These are phyloP conservation scores for Daboia siamensis DNA, from an alignment of 2,113 vertebrate species.

Conservation along the genomic window DNA sequence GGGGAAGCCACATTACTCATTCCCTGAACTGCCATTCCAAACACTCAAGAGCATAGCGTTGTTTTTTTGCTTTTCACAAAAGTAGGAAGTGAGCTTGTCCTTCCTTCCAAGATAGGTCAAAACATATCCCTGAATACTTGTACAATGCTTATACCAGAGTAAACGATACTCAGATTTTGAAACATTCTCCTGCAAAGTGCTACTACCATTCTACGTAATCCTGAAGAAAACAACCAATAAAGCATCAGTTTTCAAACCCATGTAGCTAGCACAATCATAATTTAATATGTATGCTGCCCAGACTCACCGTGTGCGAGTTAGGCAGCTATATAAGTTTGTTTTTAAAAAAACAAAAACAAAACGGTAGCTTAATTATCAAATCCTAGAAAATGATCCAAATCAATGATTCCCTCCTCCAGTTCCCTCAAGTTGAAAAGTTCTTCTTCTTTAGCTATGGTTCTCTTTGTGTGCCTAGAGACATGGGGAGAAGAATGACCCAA, in stretches of 20 bases:
- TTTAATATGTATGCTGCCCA: not conserved
- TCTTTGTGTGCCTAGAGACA: not conserved
- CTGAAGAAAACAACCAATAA: fast-evolving
- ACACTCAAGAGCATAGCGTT: not conserved
- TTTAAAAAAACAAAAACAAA: not conserved
- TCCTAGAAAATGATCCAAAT: not conserved
- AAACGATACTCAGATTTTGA: not conserved
- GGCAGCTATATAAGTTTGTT: not conserved
- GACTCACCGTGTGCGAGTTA: not conserved
- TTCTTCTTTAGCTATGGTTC: not conserved
- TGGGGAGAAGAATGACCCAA: not conserved
- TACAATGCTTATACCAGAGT: not conserved
- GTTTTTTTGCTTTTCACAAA: not conserved
- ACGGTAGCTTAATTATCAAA: not conserved
- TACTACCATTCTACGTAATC: fast-evolving
- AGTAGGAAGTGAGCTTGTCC: fast-evolving
- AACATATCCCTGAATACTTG: fast-evolving
- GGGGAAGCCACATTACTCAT: not conserved
- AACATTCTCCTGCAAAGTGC: not conserved
- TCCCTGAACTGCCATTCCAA: not conserved
- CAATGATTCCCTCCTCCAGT: not conserved
- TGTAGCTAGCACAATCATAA: not conserved
- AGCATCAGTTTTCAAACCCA: not conserved
- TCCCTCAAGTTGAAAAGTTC: not conserved
- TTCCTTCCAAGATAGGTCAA: fast-evolving